Evolutionary conservation across 2,113 vertebrate species (phyloP), one percentile per base, ranked within the genome.

Genomic region (Callaeas wilsoni): DNA sequence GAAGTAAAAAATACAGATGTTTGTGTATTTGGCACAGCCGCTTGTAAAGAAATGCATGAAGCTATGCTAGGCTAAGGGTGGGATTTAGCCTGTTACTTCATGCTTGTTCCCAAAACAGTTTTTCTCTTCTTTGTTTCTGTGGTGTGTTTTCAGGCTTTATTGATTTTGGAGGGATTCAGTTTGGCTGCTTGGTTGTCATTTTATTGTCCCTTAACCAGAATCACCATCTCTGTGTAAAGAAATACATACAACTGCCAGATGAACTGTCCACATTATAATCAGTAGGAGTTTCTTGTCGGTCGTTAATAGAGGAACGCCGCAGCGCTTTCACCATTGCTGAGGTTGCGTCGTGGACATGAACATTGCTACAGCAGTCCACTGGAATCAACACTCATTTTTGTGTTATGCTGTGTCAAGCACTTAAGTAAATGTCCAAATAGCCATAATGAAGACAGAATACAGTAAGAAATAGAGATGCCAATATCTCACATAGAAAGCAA

Each of bases 401-500:
- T 49, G 42, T 62, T 67, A 35, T 29, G 9, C 60, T 75, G 60
- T 67, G 35, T 50, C 29, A 11, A 65, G 55, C 55, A 32, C 71
- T 95, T 49, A 93, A 90, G 37, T 83, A 94, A 95, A 86, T 82
- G n/a, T 71, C 73, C 84, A 67, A 65, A 55, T 32, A 93, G 25
- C 13, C 29, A 8, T 12, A 46, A 30, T 89, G 44, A 84, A 35
- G 39, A 71, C 41, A 95, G 83, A 83, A 79, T 71, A 25, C 3
- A 71, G 52, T 56, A 69, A 79, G 76, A 87, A 89, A 88, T 37
- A 63, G 39, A 75, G 65, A n/a, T 27, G 86, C 27, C 20, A 33
- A 6, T 68, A 47, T 78, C 57, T 95, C 57, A 81, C 52, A 25
- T n/a, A 68, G 78, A 70, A 83, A 94, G 23, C 46, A 91, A 84